Evolutionary conservation across 23 tunicate genomes (phyloP).

Genomic region (Styela clava): DNA sequence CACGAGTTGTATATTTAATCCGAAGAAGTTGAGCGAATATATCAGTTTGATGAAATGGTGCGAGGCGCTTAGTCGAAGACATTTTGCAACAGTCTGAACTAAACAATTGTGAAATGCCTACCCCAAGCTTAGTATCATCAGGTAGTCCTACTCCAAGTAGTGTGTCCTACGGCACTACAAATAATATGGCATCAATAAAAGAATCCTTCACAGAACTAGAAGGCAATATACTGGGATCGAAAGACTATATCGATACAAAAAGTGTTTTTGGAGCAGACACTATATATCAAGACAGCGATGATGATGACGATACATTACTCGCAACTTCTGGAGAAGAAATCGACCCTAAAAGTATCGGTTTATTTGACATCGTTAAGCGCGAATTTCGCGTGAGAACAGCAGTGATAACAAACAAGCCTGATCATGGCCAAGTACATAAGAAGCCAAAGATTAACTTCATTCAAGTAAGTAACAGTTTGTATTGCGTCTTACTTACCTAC

Average conservation of each 20-base stretch:
- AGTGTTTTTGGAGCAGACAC: conserved; percentile 23
- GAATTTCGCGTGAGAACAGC: conserved; percentile 90
- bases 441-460: conserved; percentile 74
- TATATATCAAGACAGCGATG: conserved; percentile 47
- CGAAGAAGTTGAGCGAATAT: too few species aligned
- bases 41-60: background rate
- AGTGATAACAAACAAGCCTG: conserved; percentile 67
- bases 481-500: background rate
- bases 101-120: background rate
- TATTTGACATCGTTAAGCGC: conserved; percentile 83
- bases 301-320: conserved; percentile 59
- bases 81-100: background rate
- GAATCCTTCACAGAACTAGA: background rate
- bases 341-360: conserved; percentile 37
- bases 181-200: conserved; percentile 22
- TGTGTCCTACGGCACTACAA: background rate
- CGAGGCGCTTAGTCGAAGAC: background rate
- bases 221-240: background rate
- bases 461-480: conserved; percentile 29
- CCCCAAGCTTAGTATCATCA: conserved; percentile 22
- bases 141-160: conserved; percentile 30
- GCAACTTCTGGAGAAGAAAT: conserved; percentile 46
- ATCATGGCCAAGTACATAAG: conserved; percentile 60
- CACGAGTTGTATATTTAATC: too few species aligned
- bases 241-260: background rate